Percentiles rank a stretch among this genome's conserved stretches.
Conservation (phyloP, 92 coral and sea anemone genomes). For the Porites cylindrica region DNA sequence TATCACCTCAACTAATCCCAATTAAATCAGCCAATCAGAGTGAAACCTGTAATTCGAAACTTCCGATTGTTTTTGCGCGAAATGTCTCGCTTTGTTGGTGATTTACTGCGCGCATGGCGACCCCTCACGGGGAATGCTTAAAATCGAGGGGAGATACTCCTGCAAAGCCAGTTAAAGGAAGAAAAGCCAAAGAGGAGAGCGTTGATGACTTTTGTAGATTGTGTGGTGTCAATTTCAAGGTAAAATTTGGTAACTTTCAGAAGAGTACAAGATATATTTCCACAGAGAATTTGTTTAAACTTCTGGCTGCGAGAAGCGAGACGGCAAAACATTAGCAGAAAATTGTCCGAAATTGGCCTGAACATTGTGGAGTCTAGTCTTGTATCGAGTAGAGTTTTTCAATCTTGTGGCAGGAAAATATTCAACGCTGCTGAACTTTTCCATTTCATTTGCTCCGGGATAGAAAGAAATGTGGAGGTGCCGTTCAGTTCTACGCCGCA, state of each 20-base stretch:
- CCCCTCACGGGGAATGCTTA: too few species aligned
- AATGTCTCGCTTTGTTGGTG: too few species aligned
- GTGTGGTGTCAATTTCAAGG: background rate
- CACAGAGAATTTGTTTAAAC: background rate
- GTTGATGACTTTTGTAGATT: background rate
- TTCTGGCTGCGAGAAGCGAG: background rate
- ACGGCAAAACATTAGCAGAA: background rate
- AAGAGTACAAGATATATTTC: background rate
- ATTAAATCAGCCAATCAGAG: too few species aligned
- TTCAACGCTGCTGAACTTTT: background rate
- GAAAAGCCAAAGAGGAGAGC: background rate
- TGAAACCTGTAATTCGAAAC: too few species aligned
- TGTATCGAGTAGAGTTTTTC: too few species aligned
- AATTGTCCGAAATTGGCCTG: too few species aligned
- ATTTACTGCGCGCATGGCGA: too few species aligned
- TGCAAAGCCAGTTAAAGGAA: constrained; percentile 4
- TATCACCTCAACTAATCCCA: too few species aligned
- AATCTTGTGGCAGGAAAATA: constrained; percentile 2
- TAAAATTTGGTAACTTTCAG: background rate
- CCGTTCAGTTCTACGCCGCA: too few species aligned
- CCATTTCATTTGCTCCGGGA: background rate
- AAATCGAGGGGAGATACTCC: background rate
- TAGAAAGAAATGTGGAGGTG: background rate
- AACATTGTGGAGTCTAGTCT: too few species aligned
- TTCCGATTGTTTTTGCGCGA: too few species aligned